Base-by-base conservation (phyloP, 1,140 invertebrate species). In the Panulirus ornatus region DNA sequence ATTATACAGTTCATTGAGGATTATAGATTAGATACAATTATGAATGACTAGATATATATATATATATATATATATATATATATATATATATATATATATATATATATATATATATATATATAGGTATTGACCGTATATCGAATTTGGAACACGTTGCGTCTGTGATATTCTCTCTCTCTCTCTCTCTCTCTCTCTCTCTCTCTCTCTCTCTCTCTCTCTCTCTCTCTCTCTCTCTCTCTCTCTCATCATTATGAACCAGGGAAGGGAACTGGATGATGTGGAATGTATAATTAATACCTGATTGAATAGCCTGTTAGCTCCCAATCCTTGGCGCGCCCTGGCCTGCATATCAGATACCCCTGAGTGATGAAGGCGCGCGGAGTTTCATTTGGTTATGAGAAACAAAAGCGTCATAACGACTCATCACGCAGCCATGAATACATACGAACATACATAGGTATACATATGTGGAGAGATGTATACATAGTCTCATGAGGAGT, bases 201-300 rank as follows among this genome's bases (percentile, higher is more conserved):
- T 22, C 51, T 22, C 22, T 58, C 51, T 22, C 22, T 58, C 51
- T 58, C 51, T 11, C 11, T 58, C 51, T 22, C 11, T 22, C 51
- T 58, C 22, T 22, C 51, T 58, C 51, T 22, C 22, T 58, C 22
- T 11, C 38, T 81, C 47, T 16, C 30, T 81, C 47, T 81, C 78
- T 81, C 36, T 81, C 54, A 81, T 81, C 14, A 81, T 58, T 81
- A 58, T 38, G 47, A 81, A 11, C 2, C 78, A 36, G 78, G 58
- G 44, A 58, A 81, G 42, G 78, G 51, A 81, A 58, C 27, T 47
- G 27, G 16, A 16, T 38, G 78, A 30, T 22, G 78, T 30, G 51
- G 78, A 81, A 81, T 81, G 30, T 58, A 81, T 81, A 81, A 81
- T 81, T 51, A 81, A 81, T 81, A 81, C 36, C 36, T 51, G 27